A percentile compares a stretch with the other conserved stretches of the same genome.
phyloP scores from a whole-genome alignment of 2,113 vertebrate genomes.

The Callionymus lyra region DNA sequence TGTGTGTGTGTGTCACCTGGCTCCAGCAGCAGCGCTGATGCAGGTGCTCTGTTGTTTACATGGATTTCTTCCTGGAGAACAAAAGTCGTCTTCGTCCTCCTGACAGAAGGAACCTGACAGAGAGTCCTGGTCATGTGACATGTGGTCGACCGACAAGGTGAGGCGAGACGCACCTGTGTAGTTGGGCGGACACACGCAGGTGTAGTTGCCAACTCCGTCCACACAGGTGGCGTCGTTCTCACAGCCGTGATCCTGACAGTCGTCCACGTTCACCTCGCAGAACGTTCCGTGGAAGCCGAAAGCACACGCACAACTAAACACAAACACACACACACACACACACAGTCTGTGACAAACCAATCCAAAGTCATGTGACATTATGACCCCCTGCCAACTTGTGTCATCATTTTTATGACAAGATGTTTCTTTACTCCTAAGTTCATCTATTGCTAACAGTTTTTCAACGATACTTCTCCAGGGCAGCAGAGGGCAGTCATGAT shows the following conservation, averaged over 20 bases:
- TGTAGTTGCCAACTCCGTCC: constrained; percentile 76
- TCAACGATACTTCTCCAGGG: too few species aligned
- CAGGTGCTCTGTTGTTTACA: constrained; percentile 83
- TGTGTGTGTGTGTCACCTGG: constrained; percentile 67
- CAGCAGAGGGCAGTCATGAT: too few species aligned
- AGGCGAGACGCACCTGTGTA: constrained; percentile 69
- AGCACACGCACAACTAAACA: constrained; percentile 74
- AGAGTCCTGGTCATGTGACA: neutral
- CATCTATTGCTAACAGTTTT: too few species aligned
- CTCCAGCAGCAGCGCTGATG: constrained; percentile 67
- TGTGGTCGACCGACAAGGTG: neutral
- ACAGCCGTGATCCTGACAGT: constrained; percentile 80
- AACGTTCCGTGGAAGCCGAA: constrained; percentile 76
- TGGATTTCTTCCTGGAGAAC: constrained; percentile 71
- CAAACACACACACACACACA: rapidly evolving
- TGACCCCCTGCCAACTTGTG: too few species aligned
- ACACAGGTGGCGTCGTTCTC: constrained; percentile 80
- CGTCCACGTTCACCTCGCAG: constrained; percentile 69
- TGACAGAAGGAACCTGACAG: constrained; percentile 80
- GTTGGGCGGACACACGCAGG: constrained; percentile 74
- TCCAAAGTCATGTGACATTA: too few species aligned
- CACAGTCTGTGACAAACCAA: neutral
- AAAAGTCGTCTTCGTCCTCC: constrained; percentile 70
- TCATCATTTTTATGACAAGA: too few species aligned
- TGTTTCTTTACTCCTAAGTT: too few species aligned